Base-by-base conservation (phyloP, 2,113 vertebrate genomes). In the Psittacara wagleri region DNA sequence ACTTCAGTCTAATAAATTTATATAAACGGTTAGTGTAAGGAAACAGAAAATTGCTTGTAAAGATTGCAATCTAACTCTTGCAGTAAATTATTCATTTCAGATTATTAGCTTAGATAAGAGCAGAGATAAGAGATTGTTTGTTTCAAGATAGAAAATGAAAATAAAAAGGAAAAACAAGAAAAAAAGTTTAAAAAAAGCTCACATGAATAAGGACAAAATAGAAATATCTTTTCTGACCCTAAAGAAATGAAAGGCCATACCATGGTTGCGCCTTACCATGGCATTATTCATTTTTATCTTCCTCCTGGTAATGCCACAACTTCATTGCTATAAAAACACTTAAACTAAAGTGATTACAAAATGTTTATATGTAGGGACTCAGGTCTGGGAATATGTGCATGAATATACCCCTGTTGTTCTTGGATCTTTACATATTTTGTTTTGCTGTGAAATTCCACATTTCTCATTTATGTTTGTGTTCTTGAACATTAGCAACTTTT, bases 51-150 rank as follows among this genome's bases (percentile, higher is more conserved):
- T 59, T 83, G 16, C 48, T 85, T 78, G 35, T 64, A 76, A 94
- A 82, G 41, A 85, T 4, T 81, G 23, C 7, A 75, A 20, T 49
- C 46, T 89, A 76, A 69, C 87, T 64, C 62, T 84, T 62, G 27
- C 28, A 91, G 90, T 92, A 84, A 89, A 85, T 69, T 94, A 73
- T 94, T 85, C 7, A 90, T 95, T 87, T 94, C 27, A 85, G n/a
- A 54, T 92, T 89, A 76, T 79, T 94, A 83, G 13, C 28, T 14
- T 27, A 76, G 33, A 76, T 66, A 62, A 83, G 23, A 76, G 4
- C 17, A 87, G 22, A 48, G 13, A 19, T 23, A 48, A 48, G 11
- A 44, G 33, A 28, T n/a, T 82, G 35, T 73, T 83, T 86, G 15
- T 61, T 77, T 82, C 37, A 46, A 76, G 37, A 33, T 41, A 48